Evolutionary conservation across 1,140 invertebrate genomes (phyloP).

Genomic region (Apis cerana): DNA sequence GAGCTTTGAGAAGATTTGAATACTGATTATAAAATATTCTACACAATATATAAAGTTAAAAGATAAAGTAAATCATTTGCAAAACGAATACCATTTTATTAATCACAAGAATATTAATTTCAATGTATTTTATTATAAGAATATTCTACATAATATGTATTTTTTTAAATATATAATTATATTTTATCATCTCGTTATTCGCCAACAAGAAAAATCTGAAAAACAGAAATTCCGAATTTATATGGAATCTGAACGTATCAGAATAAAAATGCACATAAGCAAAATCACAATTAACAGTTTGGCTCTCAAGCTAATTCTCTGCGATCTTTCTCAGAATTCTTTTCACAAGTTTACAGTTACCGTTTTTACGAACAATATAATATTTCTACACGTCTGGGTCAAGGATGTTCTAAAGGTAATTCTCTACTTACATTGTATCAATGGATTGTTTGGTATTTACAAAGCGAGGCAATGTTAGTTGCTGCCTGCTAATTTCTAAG

Average conservation of each 20-base stretch:
- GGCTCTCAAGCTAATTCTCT: constrained; percentile 17
- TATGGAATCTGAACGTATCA: too few species aligned
- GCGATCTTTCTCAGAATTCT: constrained; percentile 26
- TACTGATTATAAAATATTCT: too few species aligned
- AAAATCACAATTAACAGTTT: neutral
- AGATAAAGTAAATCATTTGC: too few species aligned
- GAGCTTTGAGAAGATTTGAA: too few species aligned
- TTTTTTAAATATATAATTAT: too few species aligned
- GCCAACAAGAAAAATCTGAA: neutral
- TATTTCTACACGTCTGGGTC: constrained; percentile 15
- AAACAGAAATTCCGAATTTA: neutral
- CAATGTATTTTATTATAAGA: too few species aligned
- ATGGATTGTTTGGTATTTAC: constrained; percentile 1
- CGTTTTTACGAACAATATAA: constrained; percentile 25
- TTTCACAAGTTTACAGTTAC: constrained; percentile 6
- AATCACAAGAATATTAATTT: too few species aligned
- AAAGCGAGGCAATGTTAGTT: neutral
- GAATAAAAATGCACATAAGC: neutral
- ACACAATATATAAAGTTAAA: too few species aligned
- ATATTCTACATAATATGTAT: too few species aligned
- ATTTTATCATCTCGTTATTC: neutral
- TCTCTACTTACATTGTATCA: neutral
- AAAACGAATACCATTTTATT: too few species aligned
- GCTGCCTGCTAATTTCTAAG: too few species aligned
- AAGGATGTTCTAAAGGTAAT: constrained; percentile 19